phyloP scores from a whole-genome alignment of 2,113 vertebrate species.

The Lampris megalopsis region DNA sequence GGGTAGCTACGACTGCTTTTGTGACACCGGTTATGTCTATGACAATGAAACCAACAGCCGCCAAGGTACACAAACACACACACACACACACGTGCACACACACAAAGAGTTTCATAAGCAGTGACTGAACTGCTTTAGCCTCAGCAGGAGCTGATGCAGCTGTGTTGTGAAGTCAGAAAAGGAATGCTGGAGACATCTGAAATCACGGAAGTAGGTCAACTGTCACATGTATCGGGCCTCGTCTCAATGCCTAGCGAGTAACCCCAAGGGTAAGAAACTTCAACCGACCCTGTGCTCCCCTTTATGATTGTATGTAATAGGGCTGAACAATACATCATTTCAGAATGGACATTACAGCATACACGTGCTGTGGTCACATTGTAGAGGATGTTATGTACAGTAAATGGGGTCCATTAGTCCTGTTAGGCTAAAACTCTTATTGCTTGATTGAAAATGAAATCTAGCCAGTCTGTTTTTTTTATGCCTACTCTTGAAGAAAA shows the following conservation, averaged over 20 bases:
- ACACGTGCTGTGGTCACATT: too few species aligned
- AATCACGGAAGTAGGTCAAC: slow-evolving; percentile 62
- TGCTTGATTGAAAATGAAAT: too few species aligned
- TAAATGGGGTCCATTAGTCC: too few species aligned
- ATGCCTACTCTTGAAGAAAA: too few species aligned
- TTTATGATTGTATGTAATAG: too few species aligned
- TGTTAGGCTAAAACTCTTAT: too few species aligned
- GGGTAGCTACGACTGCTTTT: slow-evolving; percentile 88
- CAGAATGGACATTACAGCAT: too few species aligned
- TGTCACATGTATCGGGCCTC: neutral
- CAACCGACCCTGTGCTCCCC: neutral
- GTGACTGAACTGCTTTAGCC: slow-evolving; percentile 29
- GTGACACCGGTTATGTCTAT: slow-evolving; percentile 87
- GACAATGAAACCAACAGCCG: slow-evolving; percentile 86
- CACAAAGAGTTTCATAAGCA: slow-evolving; percentile 22
- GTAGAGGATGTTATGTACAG: too few species aligned
- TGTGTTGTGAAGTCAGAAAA: slow-evolving; percentile 55
- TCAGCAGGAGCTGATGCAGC: slow-evolving; percentile 59
- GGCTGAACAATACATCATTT: too few species aligned
- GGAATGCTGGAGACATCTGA: slow-evolving; percentile 51
- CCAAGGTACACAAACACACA: slow-evolving; percentile 75
- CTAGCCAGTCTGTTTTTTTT: too few species aligned
- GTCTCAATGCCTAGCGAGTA: neutral
- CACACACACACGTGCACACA: slow-evolving; percentile 5
- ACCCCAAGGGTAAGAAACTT: neutral